Conservation (phyloP, 53 echinoderm and acorn worm genomes). For the Pentamera pediparva region DNA sequence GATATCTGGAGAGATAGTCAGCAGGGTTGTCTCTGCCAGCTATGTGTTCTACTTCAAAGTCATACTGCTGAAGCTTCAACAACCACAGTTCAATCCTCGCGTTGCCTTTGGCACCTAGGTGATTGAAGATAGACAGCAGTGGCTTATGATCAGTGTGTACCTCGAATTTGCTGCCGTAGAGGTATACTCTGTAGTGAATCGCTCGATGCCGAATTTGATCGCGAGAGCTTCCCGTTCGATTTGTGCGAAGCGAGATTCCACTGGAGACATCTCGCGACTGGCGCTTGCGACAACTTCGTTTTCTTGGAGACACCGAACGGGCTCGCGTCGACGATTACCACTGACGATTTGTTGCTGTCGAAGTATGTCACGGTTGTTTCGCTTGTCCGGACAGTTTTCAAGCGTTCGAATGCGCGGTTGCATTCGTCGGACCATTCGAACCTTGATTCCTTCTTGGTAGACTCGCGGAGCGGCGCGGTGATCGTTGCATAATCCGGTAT, state of each 20-base stretch:
- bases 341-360: conserved; percentile 32
- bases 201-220: conserved; percentile 49
- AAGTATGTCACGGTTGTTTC: conserved; percentile 48
- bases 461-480: conserved; percentile 34
- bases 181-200: conserved; percentile 55
- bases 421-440: conserved; percentile 53
- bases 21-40: conserved; percentile 62
- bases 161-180: conserved; percentile 46
- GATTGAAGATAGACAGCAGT: conserved; percentile 50
- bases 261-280: conserved; percentile 42
- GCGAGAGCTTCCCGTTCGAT: conserved; percentile 63
- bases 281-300: conserved; percentile 39
- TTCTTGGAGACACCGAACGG: conserved; percentile 55
- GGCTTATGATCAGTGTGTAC: conserved; percentile 64
- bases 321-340: conserved; percentile 57
- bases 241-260: conserved; percentile 60
- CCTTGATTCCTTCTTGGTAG: conserved; percentile 40
- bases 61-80: conserved; percentile 51
- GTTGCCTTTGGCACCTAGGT: conserved; percentile 18
- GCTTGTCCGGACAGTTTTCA: conserved; percentile 38
- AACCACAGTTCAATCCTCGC: conserved; percentile 68
- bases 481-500: conserved; percentile 59
- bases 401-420: conserved; percentile 17
- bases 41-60: conserved; percentile 51
- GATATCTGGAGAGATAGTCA: conserved; percentile 60